phyloP scores from a whole-genome alignment of 2,888 invertebrate species.

The Graphium colonna region DNA sequence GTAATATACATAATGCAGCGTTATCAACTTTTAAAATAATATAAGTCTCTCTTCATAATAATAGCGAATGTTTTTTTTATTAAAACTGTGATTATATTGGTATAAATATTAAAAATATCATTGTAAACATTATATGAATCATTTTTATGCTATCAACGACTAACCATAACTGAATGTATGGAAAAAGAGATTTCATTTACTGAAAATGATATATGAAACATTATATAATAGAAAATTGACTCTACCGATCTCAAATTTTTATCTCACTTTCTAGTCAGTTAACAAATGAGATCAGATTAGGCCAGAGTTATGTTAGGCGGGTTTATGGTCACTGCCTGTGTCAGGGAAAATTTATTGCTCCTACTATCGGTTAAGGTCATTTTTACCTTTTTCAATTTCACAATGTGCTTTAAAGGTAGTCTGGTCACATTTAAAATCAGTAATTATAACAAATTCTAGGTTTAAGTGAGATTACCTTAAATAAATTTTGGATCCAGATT shows the following conservation, averaged over 20 bases:
- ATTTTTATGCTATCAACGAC: too few species aligned
- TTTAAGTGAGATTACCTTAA: too few species aligned
- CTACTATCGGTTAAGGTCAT: background rate
- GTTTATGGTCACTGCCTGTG: slow-evolving; percentile 9
- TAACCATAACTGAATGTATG: too few species aligned
- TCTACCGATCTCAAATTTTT: slow-evolving; percentile 38
- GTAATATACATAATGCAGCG: too few species aligned
- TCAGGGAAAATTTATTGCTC: slow-evolving; percentile 9
- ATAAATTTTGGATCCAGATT: too few species aligned
- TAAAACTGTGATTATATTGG: background rate
- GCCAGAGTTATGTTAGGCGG: slow-evolving; percentile 60
- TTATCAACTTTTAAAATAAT: background rate
- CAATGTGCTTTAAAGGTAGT: background rate
- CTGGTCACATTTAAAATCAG: background rate
- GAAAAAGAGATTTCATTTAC: too few species aligned
- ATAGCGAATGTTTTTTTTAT: background rate
- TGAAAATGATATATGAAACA: too few species aligned
- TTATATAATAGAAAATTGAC: too few species aligned
- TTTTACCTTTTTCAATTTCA: background rate
- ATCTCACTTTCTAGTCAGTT: slow-evolving; percentile 78
- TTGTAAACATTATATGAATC: background rate
- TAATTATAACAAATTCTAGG: background rate
- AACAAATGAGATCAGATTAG: slow-evolving; percentile 72
- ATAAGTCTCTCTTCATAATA: background rate
- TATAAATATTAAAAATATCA: background rate